Evolutionary conservation across 2,888 invertebrate species (phyloP).

Genomic region (Stomorhina lunata): DNA sequence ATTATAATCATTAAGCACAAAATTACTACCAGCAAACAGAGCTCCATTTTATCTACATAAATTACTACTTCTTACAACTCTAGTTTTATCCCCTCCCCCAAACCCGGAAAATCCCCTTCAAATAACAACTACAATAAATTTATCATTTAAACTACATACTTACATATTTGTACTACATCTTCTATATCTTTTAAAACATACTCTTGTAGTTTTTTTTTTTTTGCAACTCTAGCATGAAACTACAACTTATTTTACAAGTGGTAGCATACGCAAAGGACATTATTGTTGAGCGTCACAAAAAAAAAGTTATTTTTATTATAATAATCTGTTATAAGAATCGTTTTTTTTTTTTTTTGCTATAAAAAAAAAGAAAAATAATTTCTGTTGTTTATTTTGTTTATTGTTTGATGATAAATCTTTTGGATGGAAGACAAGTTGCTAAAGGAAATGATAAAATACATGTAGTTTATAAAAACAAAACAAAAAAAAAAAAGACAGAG

Average conservation of each 20-base stretch:
- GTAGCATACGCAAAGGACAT: no score
- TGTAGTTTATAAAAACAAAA: neutral
- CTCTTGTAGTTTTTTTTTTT: no score
- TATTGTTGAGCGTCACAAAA: slow-evolving; percentile 18
- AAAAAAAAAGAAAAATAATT: no score
- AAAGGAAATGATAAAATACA: slow-evolving; percentile 12
- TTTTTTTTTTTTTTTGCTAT: slow-evolving; percentile 5
- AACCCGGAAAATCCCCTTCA: neutral
- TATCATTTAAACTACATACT: neutral
- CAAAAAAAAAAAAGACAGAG: neutral
- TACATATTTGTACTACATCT: no score
- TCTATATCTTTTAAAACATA: no score
- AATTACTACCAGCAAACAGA: slow-evolving; percentile 21
- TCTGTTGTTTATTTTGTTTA: slow-evolving; percentile 6
- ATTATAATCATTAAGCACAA: slow-evolving; percentile 38
- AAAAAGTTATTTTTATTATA: slow-evolving; percentile 8
- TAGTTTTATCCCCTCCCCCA: neutral
- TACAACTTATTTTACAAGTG: no score
- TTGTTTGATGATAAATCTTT: slow-evolving; percentile 18
- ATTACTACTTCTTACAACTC: neutral
- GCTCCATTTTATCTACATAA: neutral
- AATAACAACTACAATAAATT: neutral
- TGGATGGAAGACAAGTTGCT: neutral
- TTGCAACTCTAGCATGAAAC: no score
- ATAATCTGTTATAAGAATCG: slow-evolving; percentile 10